Base-by-base conservation (phyloP, 2,113 vertebrate species). In the Campylomormyrus tamandua region DNA sequence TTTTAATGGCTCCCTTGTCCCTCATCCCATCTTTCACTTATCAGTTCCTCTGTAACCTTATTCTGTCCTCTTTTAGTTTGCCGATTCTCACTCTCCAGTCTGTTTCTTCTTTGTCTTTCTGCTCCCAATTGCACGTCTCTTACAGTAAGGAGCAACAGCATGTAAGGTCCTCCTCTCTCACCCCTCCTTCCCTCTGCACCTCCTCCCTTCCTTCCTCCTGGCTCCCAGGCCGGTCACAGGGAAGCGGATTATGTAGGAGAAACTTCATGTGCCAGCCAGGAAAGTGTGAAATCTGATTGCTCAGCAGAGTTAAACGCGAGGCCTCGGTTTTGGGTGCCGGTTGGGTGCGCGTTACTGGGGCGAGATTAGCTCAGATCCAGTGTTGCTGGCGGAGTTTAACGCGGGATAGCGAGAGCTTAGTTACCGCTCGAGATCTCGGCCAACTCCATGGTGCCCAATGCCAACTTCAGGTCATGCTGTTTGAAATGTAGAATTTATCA, bases 351-450 rank as follows among this genome's bases (percentile, higher is more conserved):
- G 91, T 94, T 92, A 21, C 5, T 2, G 31, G 15, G 77, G 77
- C 90, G 90, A 92, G 92, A 93, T 93, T 93, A 88, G 42, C 74
- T 90, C 90, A 92, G 89, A 83, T 90, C 74, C 77, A 84, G 70
- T 90, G 89, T 92, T 89, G 87, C 91, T 90, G 91, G 91, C 74
- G 56, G 39, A 91, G 50, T 58, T 92, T 93, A 90, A 89, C 90
- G 50, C 83, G 89, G 90, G 39, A 19, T 48, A 87, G 83, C 39
- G 39, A 70, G 83, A 62, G 56, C 35, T 88, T 53, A 70, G 56
- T 88, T 46, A 58, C 19, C 8, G 39, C 46, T 49, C 19, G 46
- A 49, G 5, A 49, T 85, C 46, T 46, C 15, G 5, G 49, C 48
- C 85, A 31, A 50, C 10, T 35, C 49, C 24, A 35, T 3, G 5